Percentiles rank a stretch among this genome's conserved stretches.
phyloP scores from a whole-genome alignment of 2,888 invertebrate species.

The Hydriomena furcata region DNA sequence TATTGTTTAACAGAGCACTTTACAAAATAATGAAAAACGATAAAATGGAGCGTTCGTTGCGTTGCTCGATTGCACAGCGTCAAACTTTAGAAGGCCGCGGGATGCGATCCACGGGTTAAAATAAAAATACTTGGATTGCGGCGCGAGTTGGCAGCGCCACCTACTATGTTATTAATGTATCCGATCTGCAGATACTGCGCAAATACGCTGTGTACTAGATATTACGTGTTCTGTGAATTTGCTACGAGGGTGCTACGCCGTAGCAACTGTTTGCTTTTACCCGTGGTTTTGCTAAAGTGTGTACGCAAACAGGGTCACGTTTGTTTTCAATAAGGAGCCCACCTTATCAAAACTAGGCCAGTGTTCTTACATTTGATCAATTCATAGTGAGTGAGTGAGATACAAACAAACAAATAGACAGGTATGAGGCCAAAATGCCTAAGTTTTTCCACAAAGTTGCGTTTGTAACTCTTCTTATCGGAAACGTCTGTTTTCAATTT shows the following conservation, averaged over 20 bases:
- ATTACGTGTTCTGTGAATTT: not conserved
- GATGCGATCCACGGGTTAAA: not conserved
- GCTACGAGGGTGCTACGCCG: constrained; percentile 4
- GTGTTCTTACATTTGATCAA: not conserved
- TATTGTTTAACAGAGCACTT: too few species aligned
- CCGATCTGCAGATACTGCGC: not conserved
- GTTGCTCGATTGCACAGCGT: not conserved
- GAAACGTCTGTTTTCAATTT: not conserved
- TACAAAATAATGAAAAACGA: too few species aligned
- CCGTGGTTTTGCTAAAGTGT: not conserved
- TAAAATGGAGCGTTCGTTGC: not conserved
- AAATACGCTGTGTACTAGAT: not conserved
- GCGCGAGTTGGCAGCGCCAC: not conserved
- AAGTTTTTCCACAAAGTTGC: not conserved
- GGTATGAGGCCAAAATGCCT: too few species aligned
- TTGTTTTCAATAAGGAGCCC: not conserved
- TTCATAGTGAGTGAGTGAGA: too few species aligned
- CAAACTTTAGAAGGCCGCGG: not conserved
- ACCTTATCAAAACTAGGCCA: not conserved
- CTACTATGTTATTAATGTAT: not conserved
- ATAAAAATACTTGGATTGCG: constrained; percentile 2
- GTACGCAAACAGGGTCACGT: not conserved
- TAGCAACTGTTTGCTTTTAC: not conserved
- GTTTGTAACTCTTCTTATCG: not conserved
- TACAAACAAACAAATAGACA: too few species aligned